A percentile compares a stretch with the other conserved stretches of the same genome.
Evolutionary conservation across 2,888 invertebrate genomes (phyloP).

Genomic region (Meta bourneti): DNA sequence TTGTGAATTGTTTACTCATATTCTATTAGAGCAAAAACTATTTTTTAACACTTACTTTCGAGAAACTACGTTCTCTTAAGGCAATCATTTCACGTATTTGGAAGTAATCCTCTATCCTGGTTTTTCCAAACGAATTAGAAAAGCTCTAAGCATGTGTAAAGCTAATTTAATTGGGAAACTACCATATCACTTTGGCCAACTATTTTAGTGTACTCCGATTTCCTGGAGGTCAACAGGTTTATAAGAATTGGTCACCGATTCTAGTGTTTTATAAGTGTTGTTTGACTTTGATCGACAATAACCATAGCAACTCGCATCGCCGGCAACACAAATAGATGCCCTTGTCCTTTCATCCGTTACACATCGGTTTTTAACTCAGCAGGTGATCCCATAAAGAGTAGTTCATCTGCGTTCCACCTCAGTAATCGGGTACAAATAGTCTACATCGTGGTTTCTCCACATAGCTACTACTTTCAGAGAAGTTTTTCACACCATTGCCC

Average conservation of each 20-base stretch:
- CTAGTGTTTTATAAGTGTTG: background rate
- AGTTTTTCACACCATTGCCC: background rate
- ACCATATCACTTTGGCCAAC: background rate
- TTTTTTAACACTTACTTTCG: too few species aligned
- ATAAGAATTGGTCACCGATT: too few species aligned
- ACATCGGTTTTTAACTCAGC: conserved; percentile 29
- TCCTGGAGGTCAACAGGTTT: background rate
- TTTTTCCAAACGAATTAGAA: too few species aligned
- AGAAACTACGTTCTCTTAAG: too few species aligned
- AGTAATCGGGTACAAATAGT: background rate
- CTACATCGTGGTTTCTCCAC: background rate
- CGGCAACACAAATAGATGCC: background rate
- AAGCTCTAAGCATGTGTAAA: too few species aligned
- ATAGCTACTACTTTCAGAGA: background rate
- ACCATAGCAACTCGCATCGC: background rate
- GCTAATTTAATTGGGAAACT: background rate
- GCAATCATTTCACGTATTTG: too few species aligned
- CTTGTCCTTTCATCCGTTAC: conserved; percentile 41
- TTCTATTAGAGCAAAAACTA: too few species aligned
- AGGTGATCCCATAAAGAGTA: conserved; percentile 5
- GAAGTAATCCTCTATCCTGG: too few species aligned
- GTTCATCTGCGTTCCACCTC: conserved; percentile 19
- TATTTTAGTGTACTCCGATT: background rate
- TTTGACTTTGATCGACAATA: background rate
- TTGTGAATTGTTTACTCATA: too few species aligned